A percentile compares a stretch with the other conserved stretches of the same genome.
Evolutionary conservation across 2,888 invertebrate species (phyloP).

Genomic region (Lissonota sp.): DNA sequence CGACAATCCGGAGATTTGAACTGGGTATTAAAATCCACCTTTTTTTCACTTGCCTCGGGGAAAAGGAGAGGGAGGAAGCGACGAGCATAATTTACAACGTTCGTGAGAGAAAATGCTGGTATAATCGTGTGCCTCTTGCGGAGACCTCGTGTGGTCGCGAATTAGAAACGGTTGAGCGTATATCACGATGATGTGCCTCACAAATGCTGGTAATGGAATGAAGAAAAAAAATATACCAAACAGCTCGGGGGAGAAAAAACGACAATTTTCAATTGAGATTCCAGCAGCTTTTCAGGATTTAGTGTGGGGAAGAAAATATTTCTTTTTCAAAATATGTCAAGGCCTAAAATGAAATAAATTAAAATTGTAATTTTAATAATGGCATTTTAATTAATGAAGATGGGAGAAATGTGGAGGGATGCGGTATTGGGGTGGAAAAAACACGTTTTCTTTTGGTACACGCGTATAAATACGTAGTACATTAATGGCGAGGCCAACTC

Average conservation of each 20-base stretch:
- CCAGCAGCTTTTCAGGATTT: no score
- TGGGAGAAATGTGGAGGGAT: constrained; percentile 17
- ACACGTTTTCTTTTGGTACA: neutral
- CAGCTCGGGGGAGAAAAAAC: constrained; percentile 16
- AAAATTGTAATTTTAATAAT: constrained; percentile 48
- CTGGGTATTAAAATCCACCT: constrained; percentile 41
- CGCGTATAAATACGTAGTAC: constrained; percentile 18
- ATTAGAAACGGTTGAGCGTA: constrained; percentile 57
- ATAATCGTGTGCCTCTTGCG: constrained; percentile 30
- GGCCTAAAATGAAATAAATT: neutral
- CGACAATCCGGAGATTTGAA: constrained; percentile 14
- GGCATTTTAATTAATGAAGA: constrained; percentile 44
- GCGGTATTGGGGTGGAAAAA: constrained; percentile 15
- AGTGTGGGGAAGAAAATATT: no score
- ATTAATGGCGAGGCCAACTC: constrained; percentile 14
- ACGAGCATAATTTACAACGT: constrained; percentile 46
- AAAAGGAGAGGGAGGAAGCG: no score
- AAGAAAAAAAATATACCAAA: neutral
- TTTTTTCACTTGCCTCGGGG: constrained; percentile 38
- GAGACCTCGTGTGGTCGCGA: constrained; percentile 38
- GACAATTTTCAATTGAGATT: neutral
- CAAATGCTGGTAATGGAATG: constrained; percentile 28
- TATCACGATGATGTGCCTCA: constrained; percentile 37
- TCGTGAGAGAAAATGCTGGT: constrained; percentile 13
- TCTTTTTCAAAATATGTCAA: no score